Evolutionary conservation across 1,140 invertebrate genomes (phyloP).

Genomic region (Oryctes rhinoceros): DNA sequence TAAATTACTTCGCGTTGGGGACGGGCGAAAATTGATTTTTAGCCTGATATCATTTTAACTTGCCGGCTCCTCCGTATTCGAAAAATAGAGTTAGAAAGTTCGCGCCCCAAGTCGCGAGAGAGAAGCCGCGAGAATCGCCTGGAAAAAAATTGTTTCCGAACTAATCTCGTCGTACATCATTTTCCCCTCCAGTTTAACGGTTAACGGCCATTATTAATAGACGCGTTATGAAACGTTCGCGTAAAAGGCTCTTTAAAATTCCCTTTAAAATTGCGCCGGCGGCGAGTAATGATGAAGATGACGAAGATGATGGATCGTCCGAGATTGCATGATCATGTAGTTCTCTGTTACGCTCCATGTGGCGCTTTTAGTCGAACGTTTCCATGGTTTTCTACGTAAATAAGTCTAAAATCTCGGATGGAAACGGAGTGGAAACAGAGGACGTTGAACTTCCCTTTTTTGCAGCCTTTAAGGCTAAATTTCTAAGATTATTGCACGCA

Average conservation of each 20-base stretch:
- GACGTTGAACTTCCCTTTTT: no score
- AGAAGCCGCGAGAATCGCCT: neutral
- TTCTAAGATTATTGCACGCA: no score
- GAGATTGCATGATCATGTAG: neutral
- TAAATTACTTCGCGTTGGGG: neutral
- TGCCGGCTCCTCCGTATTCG: neutral
- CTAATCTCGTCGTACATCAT: conserved; percentile 1
- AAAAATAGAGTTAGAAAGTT: neutral
- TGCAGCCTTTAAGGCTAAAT: no score
- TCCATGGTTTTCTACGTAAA: no score
- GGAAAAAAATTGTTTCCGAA: conserved; percentile 15
- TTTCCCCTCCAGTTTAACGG: conserved; percentile 3
- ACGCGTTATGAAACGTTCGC: neutral
- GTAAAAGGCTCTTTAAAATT: no score
- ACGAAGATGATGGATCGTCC: neutral
- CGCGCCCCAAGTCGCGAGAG: neutral
- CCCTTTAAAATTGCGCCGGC: neutral
- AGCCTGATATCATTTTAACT: neutral
- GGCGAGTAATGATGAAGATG: neutral
- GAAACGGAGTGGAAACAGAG: no score
- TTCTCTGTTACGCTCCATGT: no score
- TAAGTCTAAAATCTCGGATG: no score
- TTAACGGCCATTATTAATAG: conserved; percentile 6
- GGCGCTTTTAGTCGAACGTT: no score
- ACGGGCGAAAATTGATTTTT: neutral